A percentile compares a stretch with the other conserved stretches of the same genome.
These are phyloP conservation scores for Heliconius aoede DNA, from an alignment of 2,888 invertebrate genomes.

Conservation along the genomic window DNA sequence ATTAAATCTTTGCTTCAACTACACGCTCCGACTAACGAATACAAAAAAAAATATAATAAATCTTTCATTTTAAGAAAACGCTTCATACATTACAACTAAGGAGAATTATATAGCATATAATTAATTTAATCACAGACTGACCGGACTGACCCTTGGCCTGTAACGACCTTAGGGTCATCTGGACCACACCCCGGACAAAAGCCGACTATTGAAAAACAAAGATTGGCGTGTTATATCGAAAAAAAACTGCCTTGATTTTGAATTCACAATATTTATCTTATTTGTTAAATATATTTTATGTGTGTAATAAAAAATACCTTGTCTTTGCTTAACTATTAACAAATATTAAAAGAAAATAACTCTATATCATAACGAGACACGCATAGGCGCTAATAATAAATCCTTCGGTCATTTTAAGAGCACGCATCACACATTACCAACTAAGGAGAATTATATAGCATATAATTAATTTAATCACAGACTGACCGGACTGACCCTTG, in stretches of 20 bases:
- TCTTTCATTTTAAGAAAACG: not conserved
- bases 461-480: constrained; percentile 48
- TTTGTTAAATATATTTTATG: not conserved
- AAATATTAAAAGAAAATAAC: constrained; percentile 15
- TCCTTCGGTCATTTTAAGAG: not conserved
- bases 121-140: constrained; percentile 47
- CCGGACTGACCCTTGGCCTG: constrained; percentile 55
- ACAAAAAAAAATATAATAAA: not conserved
- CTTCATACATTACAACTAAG: constrained; percentile 20
- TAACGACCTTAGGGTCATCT: constrained; percentile 75
- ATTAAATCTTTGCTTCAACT: no score
- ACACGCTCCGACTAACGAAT: no score
- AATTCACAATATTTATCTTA: no score
- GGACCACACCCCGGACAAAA: constrained; percentile 72
- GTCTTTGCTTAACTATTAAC: not conserved
- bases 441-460: constrained; percentile 47
- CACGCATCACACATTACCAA: constrained; percentile 7
- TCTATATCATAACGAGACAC: not conserved
- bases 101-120: constrained; percentile 49
- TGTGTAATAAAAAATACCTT: not conserved
- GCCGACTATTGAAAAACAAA: constrained; percentile 63
- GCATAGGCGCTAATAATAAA: not conserved
- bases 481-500: constrained; percentile 53
- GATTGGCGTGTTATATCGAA: constrained; percentile 67
- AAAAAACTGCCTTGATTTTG: constrained; percentile 56